Conservation (phyloP, 2,113 vertebrate genomes). For the Hemicordylus capensis region DNA sequence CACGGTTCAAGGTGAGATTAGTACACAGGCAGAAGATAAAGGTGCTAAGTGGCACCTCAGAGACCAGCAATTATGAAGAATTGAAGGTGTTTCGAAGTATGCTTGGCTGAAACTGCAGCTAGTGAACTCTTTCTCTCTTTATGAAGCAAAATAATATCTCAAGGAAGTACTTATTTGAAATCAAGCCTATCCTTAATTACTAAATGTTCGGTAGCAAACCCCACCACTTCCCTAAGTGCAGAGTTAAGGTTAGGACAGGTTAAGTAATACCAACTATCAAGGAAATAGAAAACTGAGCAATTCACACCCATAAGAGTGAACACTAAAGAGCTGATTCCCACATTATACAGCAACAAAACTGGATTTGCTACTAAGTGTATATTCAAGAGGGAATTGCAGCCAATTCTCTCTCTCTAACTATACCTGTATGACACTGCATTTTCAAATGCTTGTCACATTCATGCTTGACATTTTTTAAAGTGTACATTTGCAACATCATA, state of each 20-base stretch:
- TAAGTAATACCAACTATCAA: neutral
- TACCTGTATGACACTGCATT: neutral
- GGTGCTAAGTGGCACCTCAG: slow-evolving; percentile 17
- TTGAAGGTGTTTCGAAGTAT: slow-evolving; percentile 14
- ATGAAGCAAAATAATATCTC: neutral
- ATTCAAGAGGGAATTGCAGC: neutral
- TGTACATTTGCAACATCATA: neutral
- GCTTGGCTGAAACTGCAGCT: neutral
- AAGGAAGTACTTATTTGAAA: neutral
- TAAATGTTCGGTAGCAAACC: neutral
- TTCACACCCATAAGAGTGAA: neutral
- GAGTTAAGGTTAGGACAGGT: neutral
- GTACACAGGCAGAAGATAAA: neutral
- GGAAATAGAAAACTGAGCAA: neutral
- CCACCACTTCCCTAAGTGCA: neutral
- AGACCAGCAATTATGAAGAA: slow-evolving; percentile 13
- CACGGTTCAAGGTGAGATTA: neutral
- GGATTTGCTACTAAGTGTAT: neutral
- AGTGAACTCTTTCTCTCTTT: neutral
- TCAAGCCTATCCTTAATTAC: neutral
- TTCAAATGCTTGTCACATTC: too few relatives aligned
- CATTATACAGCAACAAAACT: neutral
- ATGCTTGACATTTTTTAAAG: neutral
- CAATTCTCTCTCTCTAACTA: neutral
- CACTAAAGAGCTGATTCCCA: neutral